Evolutionary conservation across 64 coral and sea anemone species (phyloP), one percentile per base, ranked within the genome.

Genomic region (Astreopora myriophthalma): DNA sequence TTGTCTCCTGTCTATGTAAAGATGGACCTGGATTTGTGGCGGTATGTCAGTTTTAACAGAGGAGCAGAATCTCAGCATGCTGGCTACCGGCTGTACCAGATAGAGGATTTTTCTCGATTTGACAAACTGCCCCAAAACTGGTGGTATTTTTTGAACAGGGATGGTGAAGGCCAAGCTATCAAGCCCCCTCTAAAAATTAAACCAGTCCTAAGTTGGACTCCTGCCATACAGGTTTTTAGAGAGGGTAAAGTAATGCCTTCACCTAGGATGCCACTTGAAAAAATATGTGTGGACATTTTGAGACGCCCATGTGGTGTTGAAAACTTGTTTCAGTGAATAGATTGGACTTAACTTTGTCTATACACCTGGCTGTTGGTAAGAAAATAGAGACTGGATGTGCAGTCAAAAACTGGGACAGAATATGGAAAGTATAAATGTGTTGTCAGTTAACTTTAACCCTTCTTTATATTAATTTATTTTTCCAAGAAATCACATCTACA

Each of bases 151-250:
- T 31, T 77, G 19, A 32, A 89, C 35, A 8, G 1, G 26, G 27
- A 88, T 33, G 85, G 85, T 6, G 46, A 89, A 36, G 87, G 73
- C 4, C 29, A 89, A 34, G 87, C 87, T 12, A 28, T 89, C 16
- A 42, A 89, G 20, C 23, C 33, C 24, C 87, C 73, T 27, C 20
- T 78, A 22, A 77, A 89, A 51, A 77, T 89, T 19, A 75, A 52
- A 33, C 46, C 71, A 16, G 38, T 89, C 0, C 48, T 89, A 23
- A 77, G 30, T 44, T 89, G 48, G 72, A 77, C 72, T 3, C 71
- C 87, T 44, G 39, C 39, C 39, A 44, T 44, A 44, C 39, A 44
- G 39, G 39, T 44, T 44, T 44, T 44, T 61, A 61, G 22, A 61
- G 57, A 61, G 14, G 57, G 57, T n/a, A 61, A 23, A n/a, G 14